A percentile compares a stretch with the other conserved stretches of the same genome.
Evolutionary conservation across 64 coral and sea anemone species (phyloP).

Genomic region (Orbicella faveolata): DNA sequence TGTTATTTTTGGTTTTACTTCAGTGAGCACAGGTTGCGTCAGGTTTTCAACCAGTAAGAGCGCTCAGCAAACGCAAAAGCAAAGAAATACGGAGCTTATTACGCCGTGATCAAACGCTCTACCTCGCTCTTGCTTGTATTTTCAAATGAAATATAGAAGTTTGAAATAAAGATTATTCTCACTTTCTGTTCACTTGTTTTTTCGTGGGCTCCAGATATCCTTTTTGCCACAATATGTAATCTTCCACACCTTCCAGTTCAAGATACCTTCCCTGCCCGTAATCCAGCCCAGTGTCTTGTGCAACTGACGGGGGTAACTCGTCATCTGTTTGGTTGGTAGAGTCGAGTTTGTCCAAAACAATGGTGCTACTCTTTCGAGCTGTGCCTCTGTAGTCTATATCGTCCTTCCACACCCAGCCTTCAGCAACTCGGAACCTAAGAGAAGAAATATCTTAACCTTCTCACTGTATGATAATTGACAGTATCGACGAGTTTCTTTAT

Average conservation of each 20-base stretch:
- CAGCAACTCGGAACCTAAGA: constrained; percentile 16
- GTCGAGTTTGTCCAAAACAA: not conserved
- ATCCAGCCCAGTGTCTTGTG: constrained; percentile 55
- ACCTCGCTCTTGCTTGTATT: too few relatives aligned
- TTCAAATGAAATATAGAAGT: too few relatives aligned
- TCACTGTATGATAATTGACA: not conserved
- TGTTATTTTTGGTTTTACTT: too few relatives aligned
- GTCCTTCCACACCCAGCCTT: constrained; percentile 37
- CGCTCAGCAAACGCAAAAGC: too few relatives aligned
- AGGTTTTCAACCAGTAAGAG: too few relatives aligned
- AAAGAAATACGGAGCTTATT: too few relatives aligned
- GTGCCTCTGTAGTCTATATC: constrained; percentile 22
- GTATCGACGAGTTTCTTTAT: not conserved
- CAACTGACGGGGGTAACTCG: constrained; percentile 13
- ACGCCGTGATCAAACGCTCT: too few relatives aligned
- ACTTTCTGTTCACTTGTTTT: constrained; percentile 51
- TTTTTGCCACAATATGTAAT: constrained; percentile 74
- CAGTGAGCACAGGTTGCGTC: too few relatives aligned
- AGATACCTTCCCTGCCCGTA: constrained; percentile 70
- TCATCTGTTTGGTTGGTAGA: not conserved
- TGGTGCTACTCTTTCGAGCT: not conserved
- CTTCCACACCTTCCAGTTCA: constrained; percentile 72
- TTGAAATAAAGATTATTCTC: not conserved
- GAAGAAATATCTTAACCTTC: not conserved
- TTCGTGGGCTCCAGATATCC: constrained; percentile 50